Evolutionary conservation across 2,113 vertebrate genomes (phyloP), one percentile per base, ranked within the genome.

Genomic region (Nannospalax galili): DNA sequence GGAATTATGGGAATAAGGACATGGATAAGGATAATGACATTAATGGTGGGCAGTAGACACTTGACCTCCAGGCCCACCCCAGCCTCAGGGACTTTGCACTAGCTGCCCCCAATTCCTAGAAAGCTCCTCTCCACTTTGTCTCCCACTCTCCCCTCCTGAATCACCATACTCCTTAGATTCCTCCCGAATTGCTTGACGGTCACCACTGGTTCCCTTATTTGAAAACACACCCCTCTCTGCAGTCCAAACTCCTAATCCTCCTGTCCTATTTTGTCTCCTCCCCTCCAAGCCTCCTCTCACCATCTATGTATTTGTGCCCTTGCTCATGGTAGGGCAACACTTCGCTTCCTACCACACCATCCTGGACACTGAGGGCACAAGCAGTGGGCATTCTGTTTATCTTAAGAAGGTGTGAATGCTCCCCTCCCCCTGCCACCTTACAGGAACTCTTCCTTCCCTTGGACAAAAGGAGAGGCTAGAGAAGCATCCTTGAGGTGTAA

Each of bases 71-170:
- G 37, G 56, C 7, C n/a, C 64, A 67, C 32, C 45, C 16, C 56
- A 32, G 84, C 79, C 75, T 58, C 84, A n/a, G 84, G 74, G 30
- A 37, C 91, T 95, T 91, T 69, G 52, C 3, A 75, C 30, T 58
- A 28, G 48, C 58, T 40, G 1, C 45, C 37, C n/a, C n/a, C 40
- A 37, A 3, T 42, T 80, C 60, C 42, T 19, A 15, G 40, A 62
- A 84, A 45, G 30, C 32, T 79, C 45, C 89, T 80, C 73, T 52
- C 52, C n/a, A n/a, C n/a, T n/a, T n/a, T 8, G 62, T 5, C 28
- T 26, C 88, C 67, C 19, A 0, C 32, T 7, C 7, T 64, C 20
- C 58, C 30, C 73, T 48, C 35, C 48, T 70, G 48, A 52, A 52
- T 52, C 48, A 6, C 11, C 48, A 6, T 52, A 6, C 69, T 48